A percentile compares a stretch with the other conserved stretches of the same genome.
phyloP scores from a whole-genome alignment of 2,113 vertebrate species.

The Mormyrus iriodes region DNA sequence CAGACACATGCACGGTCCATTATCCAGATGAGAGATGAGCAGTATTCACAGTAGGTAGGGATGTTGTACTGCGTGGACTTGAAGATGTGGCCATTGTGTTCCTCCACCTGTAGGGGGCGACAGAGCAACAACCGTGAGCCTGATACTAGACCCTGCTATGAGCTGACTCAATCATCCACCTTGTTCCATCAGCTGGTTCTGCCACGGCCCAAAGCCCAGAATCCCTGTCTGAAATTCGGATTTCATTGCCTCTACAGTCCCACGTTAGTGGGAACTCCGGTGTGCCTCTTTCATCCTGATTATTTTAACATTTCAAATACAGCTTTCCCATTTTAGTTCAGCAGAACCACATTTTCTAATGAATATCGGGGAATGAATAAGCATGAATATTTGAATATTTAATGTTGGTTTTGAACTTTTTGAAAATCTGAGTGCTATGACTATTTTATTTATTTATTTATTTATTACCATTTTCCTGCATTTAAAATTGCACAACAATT shows the following conservation, averaged over 20 bases:
- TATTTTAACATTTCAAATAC: not conserved
- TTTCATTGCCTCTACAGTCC: not conserved
- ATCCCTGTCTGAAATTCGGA: not conserved
- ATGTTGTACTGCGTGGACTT: constrained; percentile 98
- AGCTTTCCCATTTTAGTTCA: not conserved
- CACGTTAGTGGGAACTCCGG: not conserved
- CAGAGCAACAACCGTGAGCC: not conserved
- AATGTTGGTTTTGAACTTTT: not conserved
- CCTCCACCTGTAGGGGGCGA: constrained; percentile 75
- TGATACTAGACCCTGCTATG: not conserved
- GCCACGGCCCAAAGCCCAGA: not conserved
- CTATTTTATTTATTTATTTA: too few relatives aligned
- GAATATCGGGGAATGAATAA: not conserved
- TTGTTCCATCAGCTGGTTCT: not conserved
- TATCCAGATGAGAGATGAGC: constrained; percentile 97
- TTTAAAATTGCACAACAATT: not conserved
- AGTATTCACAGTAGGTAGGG: constrained; percentile 95
- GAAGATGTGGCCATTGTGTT: constrained; percentile 95
- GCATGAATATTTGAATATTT: not conserved
- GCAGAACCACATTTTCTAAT: not conserved
- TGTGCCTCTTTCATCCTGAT: not conserved
- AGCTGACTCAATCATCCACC: not conserved
- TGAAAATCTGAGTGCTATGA: not conserved
- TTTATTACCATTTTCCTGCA: not conserved
- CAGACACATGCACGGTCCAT: constrained; percentile 97